Conservation (phyloP, 2,888 invertebrate genomes). For the Cartodere bifasciata region DNA sequence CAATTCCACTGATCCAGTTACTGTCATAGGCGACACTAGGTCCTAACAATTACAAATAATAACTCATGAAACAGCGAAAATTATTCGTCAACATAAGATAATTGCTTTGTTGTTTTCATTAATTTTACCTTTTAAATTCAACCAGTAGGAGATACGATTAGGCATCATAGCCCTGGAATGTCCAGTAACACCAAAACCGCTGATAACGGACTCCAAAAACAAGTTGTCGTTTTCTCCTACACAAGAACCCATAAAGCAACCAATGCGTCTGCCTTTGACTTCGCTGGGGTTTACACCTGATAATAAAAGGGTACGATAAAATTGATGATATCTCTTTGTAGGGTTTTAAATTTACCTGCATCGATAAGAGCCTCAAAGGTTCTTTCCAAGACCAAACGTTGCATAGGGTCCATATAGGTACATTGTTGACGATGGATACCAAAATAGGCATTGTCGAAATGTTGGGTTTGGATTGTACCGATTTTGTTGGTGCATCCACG, state of each 20-base stretch:
- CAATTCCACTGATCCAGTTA: conserved; percentile 51
- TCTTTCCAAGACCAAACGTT: conserved; percentile 33
- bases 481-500: conserved; percentile 28
- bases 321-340: background rate
- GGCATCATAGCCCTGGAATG: conserved; percentile 90
- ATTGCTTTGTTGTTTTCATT: background rate
- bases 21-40: conserved; percentile 48
- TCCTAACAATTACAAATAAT: conserved; percentile 28
- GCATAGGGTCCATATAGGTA: conserved; percentile 37
- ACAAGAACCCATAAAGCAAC: conserved; percentile 34
- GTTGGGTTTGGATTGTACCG: conserved; percentile 29
- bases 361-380: conserved; percentile 37
- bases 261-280: conserved; percentile 33
- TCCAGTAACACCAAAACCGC: conserved; percentile 55
- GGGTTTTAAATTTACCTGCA: conserved; percentile 29
- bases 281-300: conserved; percentile 34
- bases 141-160: conserved; percentile 82
- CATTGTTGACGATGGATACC: conserved; percentile 37
- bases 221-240: conserved; percentile 37
- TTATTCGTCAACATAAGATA: background rate
- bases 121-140: conserved; percentile 68
- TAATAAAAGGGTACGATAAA: background rate
- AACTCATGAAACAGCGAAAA: background rate
- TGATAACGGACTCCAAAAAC: conserved; percentile 39
- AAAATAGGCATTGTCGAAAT: conserved; percentile 37